These are phyloP conservation scores for Sternotherus odoratus DNA, from an alignment of 2,797 vertebrate genomes.

Conservation along the genomic window DNA sequence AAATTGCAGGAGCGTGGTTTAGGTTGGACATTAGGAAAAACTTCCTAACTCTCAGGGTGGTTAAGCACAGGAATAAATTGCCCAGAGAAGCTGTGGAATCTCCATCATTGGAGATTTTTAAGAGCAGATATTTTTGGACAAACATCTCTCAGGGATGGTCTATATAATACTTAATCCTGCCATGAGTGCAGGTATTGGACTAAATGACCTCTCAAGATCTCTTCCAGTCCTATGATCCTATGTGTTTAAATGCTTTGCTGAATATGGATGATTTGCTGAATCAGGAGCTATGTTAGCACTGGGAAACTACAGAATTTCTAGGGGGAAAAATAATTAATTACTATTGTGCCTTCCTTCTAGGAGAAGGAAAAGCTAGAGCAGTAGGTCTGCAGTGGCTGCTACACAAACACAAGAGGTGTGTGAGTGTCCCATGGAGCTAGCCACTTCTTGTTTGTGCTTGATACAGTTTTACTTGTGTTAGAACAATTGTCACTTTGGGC, in stretches of 20 bases:
- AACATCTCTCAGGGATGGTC: too few relatives aligned
- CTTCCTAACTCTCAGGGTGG: too few relatives aligned
- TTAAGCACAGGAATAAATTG: too few relatives aligned
- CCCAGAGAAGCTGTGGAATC: too few relatives aligned
- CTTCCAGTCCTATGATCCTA: not conserved
- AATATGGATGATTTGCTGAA: not conserved
- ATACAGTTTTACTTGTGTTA: not conserved
- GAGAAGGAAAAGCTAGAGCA: not conserved
- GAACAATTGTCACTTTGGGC: not conserved
- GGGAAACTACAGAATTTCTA: conserved; percentile 11
- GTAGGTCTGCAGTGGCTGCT: not conserved
- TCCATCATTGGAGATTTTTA: too few relatives aligned
- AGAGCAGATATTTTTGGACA: too few relatives aligned
- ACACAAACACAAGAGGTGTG: not conserved
- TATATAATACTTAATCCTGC: too few relatives aligned
- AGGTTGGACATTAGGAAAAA: too few relatives aligned
- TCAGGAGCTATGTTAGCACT: not conserved
- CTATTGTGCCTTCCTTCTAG: not conserved
- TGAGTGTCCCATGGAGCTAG: not conserved
- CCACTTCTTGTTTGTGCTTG: not conserved
- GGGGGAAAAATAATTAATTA: not conserved
- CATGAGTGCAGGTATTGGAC: too few relatives aligned
- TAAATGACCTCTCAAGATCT: too few relatives aligned
- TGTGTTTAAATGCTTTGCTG: not conserved
- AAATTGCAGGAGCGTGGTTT: too few relatives aligned